These are phyloP conservation scores for Listronotus bonariensis DNA, from an alignment of 1,140 invertebrate genomes.

Conservation along the genomic window DNA sequence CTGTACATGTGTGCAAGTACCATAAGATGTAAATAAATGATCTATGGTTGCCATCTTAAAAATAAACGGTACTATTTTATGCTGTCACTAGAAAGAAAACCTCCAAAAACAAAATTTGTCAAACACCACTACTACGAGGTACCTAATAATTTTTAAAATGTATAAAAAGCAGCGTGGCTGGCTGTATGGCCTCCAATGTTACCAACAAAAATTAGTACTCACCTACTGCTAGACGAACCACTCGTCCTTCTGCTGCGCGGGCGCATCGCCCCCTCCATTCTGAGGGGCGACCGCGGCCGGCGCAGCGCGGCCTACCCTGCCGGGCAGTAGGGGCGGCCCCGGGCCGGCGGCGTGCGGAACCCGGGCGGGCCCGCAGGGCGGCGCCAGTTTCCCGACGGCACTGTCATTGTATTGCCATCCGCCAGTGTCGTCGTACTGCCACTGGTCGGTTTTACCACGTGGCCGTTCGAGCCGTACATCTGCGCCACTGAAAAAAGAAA, in stretches of 20 bases:
- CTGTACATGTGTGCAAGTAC: too few species aligned
- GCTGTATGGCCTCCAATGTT: too few species aligned
- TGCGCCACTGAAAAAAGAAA: slow-evolving; percentile 71
- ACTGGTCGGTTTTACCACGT: slow-evolving; percentile 64
- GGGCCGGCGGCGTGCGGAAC: slow-evolving; percentile 67
- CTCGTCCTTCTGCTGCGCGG: slow-evolving; percentile 63
- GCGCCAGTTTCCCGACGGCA: slow-evolving; percentile 87
- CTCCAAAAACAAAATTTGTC: too few species aligned
- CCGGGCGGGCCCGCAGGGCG: slow-evolving; percentile 87
- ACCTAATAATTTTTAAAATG: too few species aligned
- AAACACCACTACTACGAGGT: too few species aligned
- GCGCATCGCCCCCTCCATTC: slow-evolving; percentile 25
- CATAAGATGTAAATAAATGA: too few species aligned
- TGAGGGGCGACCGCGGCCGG: slow-evolving; percentile 43
- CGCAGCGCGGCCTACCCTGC: slow-evolving; percentile 64
- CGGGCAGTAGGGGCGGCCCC: slow-evolving; percentile 74
- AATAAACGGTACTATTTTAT: too few species aligned
- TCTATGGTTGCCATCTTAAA: too few species aligned
- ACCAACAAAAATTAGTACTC: slow-evolving; percentile 44
- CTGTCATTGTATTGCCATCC: slow-evolving; percentile 58
- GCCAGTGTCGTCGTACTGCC: slow-evolving; percentile 62
- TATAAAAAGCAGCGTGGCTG: too few species aligned
- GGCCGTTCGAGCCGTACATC: slow-evolving; percentile 78
- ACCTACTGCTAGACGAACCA: slow-evolving; percentile 71
- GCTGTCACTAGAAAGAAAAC: too few species aligned